These are phyloP conservation scores for Chromobotia macracanthus DNA, from an alignment of 2,797 vertebrate species.

Conservation along the genomic window DNA sequence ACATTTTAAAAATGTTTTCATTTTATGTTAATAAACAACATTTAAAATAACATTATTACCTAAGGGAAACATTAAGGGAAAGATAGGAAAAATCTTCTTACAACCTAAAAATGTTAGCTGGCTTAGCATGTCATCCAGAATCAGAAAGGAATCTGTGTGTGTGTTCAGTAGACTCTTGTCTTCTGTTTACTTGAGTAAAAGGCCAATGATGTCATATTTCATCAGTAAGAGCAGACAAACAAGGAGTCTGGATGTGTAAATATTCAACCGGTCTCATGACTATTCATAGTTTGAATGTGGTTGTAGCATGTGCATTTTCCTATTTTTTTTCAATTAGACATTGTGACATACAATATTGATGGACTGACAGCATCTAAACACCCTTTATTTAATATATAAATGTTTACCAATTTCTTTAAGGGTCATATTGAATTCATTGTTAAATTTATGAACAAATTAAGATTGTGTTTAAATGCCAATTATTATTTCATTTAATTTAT, in stretches of 20 bases:
- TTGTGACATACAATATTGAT: background rate
- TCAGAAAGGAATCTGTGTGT: slow-evolving; percentile 42
- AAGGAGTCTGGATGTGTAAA: slow-evolving; percentile 10
- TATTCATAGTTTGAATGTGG: background rate
- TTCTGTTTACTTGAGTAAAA: slow-evolving; percentile 51
- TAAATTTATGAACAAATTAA: too few species aligned
- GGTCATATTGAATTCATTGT: background rate
- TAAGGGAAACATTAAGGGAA: too few species aligned
- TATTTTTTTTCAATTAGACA: too few species aligned
- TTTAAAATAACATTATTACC: too few species aligned
- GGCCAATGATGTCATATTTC: slow-evolving; percentile 56
- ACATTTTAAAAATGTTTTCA: too few species aligned
- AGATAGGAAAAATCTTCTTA: too few species aligned
- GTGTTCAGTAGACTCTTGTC: slow-evolving; percentile 19
- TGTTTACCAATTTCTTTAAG: background rate
- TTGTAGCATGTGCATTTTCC: background rate
- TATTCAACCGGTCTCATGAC: background rate
- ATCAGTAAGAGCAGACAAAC: slow-evolving; percentile 29
- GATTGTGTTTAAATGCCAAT: background rate
- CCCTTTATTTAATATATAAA: background rate
- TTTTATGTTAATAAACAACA: too few species aligned
- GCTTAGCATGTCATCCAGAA: slow-evolving; percentile 50
- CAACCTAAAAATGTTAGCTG: too few species aligned
- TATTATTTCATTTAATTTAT: background rate
- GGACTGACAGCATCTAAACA: background rate